Evolutionary conservation across 2,113 vertebrate species (phyloP).

Genomic region (Micronycteris hirsuta): DNA sequence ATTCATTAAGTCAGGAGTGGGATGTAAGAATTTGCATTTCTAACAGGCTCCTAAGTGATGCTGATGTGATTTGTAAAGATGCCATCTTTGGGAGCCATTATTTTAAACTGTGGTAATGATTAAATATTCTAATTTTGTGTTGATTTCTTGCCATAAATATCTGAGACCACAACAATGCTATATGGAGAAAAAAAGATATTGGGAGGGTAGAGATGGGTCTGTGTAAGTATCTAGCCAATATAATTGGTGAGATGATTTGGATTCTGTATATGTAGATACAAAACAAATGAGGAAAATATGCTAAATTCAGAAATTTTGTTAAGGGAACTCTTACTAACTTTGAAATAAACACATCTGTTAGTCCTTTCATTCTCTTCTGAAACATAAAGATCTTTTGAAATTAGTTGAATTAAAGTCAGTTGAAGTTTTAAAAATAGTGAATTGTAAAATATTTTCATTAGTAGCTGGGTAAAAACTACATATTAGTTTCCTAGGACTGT

Average conservation of each 20-base stretch:
- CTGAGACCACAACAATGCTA: neutral
- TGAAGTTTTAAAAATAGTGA: neutral
- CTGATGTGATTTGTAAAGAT: neutral
- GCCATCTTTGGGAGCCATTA: neutral
- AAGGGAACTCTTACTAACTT: neutral
- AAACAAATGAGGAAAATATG: neutral
- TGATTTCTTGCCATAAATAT: neutral
- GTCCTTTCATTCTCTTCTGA: neutral
- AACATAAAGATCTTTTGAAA: neutral
- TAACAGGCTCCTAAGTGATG: neutral
- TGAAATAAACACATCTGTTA: neutral
- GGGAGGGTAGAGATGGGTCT: neutral
- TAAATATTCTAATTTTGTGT: neutral
- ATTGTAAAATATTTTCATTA: neutral
- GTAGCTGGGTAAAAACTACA: neutral
- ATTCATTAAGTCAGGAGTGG: neutral
- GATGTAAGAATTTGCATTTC: neutral
- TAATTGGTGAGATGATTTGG: neutral
- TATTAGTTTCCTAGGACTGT: neutral
- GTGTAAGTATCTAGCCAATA: neutral
- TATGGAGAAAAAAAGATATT: neutral
- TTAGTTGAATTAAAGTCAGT: neutral
- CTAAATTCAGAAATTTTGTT: neutral
- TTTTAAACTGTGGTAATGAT: neutral
- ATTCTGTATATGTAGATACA: neutral